phyloP scores from a whole-genome alignment of 2,888 invertebrate genomes.

The Zelleria hepariella region DNA sequence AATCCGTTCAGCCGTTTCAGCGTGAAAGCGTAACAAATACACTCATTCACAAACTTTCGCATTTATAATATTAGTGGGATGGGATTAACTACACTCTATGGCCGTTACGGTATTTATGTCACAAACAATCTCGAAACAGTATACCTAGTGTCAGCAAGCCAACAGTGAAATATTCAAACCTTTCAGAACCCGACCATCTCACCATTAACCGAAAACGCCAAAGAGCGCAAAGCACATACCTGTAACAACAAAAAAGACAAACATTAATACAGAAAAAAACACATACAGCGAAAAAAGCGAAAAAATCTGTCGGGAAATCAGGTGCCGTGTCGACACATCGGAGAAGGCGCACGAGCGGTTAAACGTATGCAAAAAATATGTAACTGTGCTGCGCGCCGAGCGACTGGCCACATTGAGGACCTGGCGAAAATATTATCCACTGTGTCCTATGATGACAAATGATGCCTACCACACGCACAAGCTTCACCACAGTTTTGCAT shows the following conservation, averaged over 20 bases:
- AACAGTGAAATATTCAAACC: no score
- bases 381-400: conserved; percentile 20
- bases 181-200: background rate
- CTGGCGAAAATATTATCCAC: background rate
- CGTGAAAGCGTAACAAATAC: no score
- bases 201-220: background rate
- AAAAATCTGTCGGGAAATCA: background rate
- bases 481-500: no score
- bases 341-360: background rate
- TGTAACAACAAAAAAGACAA: background rate
- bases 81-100: no score
- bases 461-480: no score
- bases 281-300: background rate
- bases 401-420: background rate
- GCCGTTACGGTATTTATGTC: no score
- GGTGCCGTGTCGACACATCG: background rate
- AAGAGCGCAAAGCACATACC: background rate
- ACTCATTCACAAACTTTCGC: no score
- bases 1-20: no score
- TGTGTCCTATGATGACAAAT: no score
- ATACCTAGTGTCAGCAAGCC: no score
- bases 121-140: no score
- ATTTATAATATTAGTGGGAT: no score
- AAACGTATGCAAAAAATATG: conserved; percentile 40
- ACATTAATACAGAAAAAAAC: background rate